These are phyloP conservation scores for Porites cylindrica DNA, from an alignment of 92 coral and sea anemone genomes.

Conservation along the genomic window DNA sequence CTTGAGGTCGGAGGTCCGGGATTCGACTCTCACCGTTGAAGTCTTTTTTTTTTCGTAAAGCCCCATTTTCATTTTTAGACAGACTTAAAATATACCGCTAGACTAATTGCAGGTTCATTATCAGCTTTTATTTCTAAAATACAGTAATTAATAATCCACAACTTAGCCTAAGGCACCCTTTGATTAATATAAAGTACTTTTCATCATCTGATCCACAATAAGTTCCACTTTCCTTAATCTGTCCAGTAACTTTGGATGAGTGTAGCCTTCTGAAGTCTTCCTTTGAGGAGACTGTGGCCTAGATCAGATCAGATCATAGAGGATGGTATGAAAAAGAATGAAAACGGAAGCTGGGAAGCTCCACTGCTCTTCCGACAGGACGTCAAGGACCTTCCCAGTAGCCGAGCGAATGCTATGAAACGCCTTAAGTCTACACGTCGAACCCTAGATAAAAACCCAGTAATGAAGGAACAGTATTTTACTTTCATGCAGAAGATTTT, in stretches of 20 bases:
- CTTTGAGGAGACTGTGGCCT: conserved; percentile 74
- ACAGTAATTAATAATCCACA: no score
- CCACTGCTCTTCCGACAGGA: conserved; percentile 56
- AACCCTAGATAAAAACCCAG: conserved; percentile 41
- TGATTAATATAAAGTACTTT: conserved; percentile 2
- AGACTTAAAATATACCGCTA: no score
- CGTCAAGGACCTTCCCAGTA: conserved; percentile 35
- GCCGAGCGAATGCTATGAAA: conserved; percentile 31
- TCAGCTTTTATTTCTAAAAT: no score
- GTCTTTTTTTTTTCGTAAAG: no score
- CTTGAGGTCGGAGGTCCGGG: no score
- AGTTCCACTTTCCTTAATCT: conserved; percentile 83
- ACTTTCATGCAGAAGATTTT: conserved; percentile 59
- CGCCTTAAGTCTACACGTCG: conserved; percentile 38
- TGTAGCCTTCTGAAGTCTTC: conserved; percentile 67
- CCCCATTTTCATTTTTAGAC: no score
- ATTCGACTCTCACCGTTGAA: no score
- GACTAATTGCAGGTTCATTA: no score
- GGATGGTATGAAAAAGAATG: no score
- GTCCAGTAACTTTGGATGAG: conserved; percentile 91
- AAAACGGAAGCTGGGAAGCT: conserved; percentile 49
- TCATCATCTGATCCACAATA: conserved; percentile 66
- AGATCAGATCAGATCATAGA: background rate
- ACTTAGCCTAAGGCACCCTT: no score
- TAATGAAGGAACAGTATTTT: conserved; percentile 57